Evolutionary conservation across 1,140 invertebrate genomes (phyloP).

Genomic region (Bombyx mandarina): DNA sequence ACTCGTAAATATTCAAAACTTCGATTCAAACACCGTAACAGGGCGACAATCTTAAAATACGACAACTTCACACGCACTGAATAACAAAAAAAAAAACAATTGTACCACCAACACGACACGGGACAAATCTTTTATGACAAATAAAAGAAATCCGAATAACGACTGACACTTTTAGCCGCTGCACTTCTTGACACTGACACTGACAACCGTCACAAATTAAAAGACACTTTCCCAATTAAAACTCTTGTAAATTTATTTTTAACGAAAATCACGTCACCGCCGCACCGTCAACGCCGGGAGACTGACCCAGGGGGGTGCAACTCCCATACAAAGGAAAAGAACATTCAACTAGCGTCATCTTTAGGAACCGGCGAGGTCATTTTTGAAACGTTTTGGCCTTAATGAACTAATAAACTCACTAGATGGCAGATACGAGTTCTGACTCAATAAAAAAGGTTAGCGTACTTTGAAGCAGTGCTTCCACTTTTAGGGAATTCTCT

Average conservation of each 20-base stretch:
- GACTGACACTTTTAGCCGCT: neutral
- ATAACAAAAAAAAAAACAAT: constrained; percentile 17
- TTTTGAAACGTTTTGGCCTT: too few relatives aligned
- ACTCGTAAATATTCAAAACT: constrained; percentile 1
- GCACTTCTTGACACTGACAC: constrained; percentile 16
- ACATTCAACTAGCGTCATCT: too few relatives aligned
- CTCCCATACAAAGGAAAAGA: too few relatives aligned
- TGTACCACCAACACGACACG: constrained; percentile 28
- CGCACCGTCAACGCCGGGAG: constrained; percentile 17
- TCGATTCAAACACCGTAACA: neutral
- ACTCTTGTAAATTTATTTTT: constrained; percentile 13
- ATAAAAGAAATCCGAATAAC: neutral
- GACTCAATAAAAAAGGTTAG: too few relatives aligned
- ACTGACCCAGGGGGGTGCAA: too few relatives aligned
- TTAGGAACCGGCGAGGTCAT: too few relatives aligned
- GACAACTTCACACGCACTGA: constrained; percentile 2
- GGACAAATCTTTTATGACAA: neutral
- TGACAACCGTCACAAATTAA: constrained; percentile 18
- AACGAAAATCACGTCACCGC: constrained; percentile 18
- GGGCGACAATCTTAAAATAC: constrained; percentile 13
- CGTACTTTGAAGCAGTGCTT: too few relatives aligned
- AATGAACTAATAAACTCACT: too few relatives aligned
- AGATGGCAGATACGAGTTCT: too few relatives aligned
- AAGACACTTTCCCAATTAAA: constrained; percentile 27
- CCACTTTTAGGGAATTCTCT: too few relatives aligned